These are phyloP conservation scores for Eupithecia subfuscata DNA, from an alignment of 2,888 invertebrate genomes.

Conservation along the genomic window DNA sequence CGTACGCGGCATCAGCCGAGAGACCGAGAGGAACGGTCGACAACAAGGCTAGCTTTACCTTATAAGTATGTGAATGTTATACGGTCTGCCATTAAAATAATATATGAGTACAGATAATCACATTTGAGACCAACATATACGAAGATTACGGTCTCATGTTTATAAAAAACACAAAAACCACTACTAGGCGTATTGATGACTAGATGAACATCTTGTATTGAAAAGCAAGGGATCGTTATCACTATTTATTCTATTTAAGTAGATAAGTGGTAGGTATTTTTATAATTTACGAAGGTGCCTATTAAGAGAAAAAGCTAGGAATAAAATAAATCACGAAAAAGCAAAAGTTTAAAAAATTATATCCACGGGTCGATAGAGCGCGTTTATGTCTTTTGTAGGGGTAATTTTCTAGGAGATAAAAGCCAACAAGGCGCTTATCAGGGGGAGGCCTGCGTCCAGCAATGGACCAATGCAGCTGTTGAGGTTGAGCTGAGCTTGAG, in stretches of 20 bases:
- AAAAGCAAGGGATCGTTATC: conserved; percentile 3
- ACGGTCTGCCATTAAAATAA: conserved; percentile 78
- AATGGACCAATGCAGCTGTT: too few relatives aligned
- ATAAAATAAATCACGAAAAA: not conserved
- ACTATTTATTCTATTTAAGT: not conserved
- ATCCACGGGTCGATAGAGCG: conserved; percentile 11
- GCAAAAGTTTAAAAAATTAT: not conserved
- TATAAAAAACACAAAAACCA: conserved; percentile 45
- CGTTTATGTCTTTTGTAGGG: conserved; percentile 31
- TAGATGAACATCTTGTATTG: conserved; percentile 13
- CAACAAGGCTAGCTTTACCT: conserved; percentile 81
- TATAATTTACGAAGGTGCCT: not conserved
- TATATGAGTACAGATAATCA: conserved; percentile 72
- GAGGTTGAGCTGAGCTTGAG: too few relatives aligned
- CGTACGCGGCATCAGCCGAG: conserved; percentile 58
- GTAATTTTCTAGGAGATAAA: too few relatives aligned
- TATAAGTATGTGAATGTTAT: conserved; percentile 80
- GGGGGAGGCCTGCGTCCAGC: too few relatives aligned
- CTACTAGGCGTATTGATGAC: conserved; percentile 28
- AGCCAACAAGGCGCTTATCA: too few relatives aligned
- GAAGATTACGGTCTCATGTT: conserved; percentile 55
- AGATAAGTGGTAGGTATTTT: not conserved
- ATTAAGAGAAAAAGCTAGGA: not conserved
- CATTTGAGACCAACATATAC: conserved; percentile 61
- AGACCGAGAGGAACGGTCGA: conserved; percentile 68